These are phyloP conservation scores for Xestia xanthographa DNA, from an alignment of 2,888 invertebrate genomes.

Conservation along the genomic window DNA sequence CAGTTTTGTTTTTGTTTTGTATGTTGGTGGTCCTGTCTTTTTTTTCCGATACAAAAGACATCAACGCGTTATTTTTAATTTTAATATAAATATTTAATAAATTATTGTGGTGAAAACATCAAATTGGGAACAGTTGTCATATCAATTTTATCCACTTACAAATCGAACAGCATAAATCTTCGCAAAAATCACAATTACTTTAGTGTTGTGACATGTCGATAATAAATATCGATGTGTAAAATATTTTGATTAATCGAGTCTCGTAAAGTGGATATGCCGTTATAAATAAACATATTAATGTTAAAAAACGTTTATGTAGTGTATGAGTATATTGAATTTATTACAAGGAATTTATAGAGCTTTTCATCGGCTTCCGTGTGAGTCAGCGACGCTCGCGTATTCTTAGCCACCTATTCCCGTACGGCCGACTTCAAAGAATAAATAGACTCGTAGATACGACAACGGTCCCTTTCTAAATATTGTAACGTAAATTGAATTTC, in stretches of 20 bases:
- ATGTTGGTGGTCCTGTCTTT: constrained; percentile 19
- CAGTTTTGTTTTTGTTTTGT: background rate
- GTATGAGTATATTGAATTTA: constrained; percentile 76
- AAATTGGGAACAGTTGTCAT: constrained; percentile 47
- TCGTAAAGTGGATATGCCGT: constrained; percentile 53
- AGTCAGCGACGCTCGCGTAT: constrained; percentile 80
- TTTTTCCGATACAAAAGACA: constrained; percentile 80
- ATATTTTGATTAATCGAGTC: constrained; percentile 64
- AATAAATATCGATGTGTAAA: constrained; percentile 59
- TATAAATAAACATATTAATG: constrained; percentile 65
- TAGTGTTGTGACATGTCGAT: constrained; percentile 52
- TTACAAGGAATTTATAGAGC: constrained; percentile 81
- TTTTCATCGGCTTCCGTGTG: constrained; percentile 83
- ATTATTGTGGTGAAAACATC: constrained; percentile 30
- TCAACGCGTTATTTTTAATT: constrained; percentile 78
- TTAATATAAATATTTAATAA: constrained; percentile 11
- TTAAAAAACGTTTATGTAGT: constrained; percentile 46
- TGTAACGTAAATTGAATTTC: constrained; percentile 48
- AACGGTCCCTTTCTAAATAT: constrained; percentile 54
- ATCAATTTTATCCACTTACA: constrained; percentile 55
- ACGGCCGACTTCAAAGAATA: constrained; percentile 61
- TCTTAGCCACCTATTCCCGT: constrained; percentile 83
- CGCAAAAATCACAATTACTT: constrained; percentile 57
- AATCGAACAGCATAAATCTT: constrained; percentile 59
- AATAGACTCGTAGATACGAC: constrained; percentile 61